Base-by-base conservation (phyloP, 2,113 vertebrate genomes). In the Oreochromis tanganicae region DNA sequence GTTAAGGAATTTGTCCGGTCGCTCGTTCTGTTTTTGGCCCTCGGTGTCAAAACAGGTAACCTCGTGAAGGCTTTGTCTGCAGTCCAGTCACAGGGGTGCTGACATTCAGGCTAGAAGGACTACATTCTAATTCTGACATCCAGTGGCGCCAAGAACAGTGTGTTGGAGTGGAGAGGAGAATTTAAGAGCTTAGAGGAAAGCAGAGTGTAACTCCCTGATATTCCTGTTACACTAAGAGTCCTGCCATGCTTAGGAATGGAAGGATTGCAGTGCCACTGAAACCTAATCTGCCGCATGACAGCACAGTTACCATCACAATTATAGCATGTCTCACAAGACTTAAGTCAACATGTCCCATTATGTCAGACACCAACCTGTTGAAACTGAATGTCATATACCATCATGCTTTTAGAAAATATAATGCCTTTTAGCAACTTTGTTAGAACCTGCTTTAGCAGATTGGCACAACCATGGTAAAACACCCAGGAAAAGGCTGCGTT, bases 271-370 rank as follows among this genome's bases (percentile, higher is more conserved):
- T 82, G 88, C 91, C 82, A 89, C 92, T 50, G 94, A 83, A 95
- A 95, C 92, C 81, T 55, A 84, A 93, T 93, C 91, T 85, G 88
- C 83, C 89, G 86, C 94, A 93, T 94, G 94, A 95, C 93, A 91
- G 92, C 92, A 87, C 90, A 91, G 87, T 94, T 95, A 96, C 94
- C 79, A 34, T 38, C 61, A 92, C 87, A 82, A 55, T 94, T 94
- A 92, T 93, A 94, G 87, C 90, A 79, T 63, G 80, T 87, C 85
- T 59, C 82, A 82, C 24, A 84, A 79, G 86, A 91, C 89, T 87
- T 91, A 86, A 89, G 81, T 93, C 92, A 95, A 93, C 86, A 90
- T 80, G 84, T 85, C 88, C 55, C 90, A 82, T 84, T 81, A 46
- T 81, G 89, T 90, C 89, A 83, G 38, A 86, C 41, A 56, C 29